Evolutionary conservation across 2,797 vertebrate species (phyloP).

Genomic region (Platalea minor): DNA sequence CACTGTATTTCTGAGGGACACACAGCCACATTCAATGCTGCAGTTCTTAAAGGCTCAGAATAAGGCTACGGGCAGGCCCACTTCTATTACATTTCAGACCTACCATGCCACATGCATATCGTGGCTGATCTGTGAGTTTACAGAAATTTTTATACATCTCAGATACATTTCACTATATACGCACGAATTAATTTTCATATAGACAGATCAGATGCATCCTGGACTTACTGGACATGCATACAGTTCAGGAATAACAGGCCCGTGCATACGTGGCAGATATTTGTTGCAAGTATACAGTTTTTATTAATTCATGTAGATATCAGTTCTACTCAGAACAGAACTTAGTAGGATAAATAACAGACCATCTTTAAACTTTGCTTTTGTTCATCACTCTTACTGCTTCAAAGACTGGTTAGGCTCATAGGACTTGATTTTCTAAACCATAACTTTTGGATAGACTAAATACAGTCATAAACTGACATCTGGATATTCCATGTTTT

Average conservation of each 20-base stretch:
- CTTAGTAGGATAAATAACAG: background rate
- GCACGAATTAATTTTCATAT: background rate
- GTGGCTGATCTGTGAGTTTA: background rate
- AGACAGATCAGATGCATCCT: background rate
- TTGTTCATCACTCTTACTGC: background rate
- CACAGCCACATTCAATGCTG: background rate
- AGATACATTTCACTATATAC: background rate
- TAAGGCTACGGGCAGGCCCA: background rate
- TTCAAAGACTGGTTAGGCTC: background rate
- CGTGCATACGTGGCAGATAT: background rate
- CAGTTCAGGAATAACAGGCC: background rate
- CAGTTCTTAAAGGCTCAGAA: background rate
- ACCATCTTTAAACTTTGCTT: background rate
- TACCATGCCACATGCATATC: background rate
- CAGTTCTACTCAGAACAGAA: background rate
- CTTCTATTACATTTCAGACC: background rate
- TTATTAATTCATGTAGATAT: background rate
- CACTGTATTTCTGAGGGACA: background rate
- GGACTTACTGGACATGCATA: background rate
- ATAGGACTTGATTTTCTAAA: background rate
- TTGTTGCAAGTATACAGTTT: background rate
- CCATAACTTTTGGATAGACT: background rate
- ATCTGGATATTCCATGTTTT: background rate
- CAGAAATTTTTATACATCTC: background rate
- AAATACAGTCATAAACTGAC: background rate